Evolutionary conservation across 2,113 vertebrate genomes (phyloP), one percentile per base, ranked within the genome.

Genomic region (Hemiprocne comata): DNA sequence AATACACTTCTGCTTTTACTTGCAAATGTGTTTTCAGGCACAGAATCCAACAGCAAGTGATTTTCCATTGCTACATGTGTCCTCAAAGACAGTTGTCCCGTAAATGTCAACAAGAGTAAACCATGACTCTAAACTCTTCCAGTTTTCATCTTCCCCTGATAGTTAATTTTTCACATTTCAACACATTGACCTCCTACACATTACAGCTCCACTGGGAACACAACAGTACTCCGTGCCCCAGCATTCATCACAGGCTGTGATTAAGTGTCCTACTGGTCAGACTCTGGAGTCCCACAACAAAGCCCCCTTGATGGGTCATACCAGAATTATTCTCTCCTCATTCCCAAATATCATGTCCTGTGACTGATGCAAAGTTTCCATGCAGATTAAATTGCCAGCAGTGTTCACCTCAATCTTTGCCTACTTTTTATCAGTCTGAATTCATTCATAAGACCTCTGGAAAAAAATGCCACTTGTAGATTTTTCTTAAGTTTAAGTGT

Each of bases 1-100:
- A 93, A 88, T 83, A 81, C 2, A 17, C 57, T 61, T 91, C n/a
- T 75, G 81, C 31, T 89, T 87, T 82, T 89, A 89, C 77, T 91
- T 89, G 57, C 62, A 92, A 82, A 91, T 78, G 53, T 0, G 0
- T 94, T 78, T 95, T 31, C 70, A 89, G 51, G 60, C 60, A 70
- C 31, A 58, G 57, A 81, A 78, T 60, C 48, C 57, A 84, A 20
- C 16, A 90, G 65, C 72, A 90, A 62, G 29, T 71, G 53, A 57
- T 85, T 72, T 83, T 92, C 69, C 57, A 20, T 65, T 81, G 80
- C 90, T 21, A 74, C 48, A 34, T 8, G 25, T 70, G 46, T 36
- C 44, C 50, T 87, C 48, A 48, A 48, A 90, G 57, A 51, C 33
- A 78, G 51, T 8, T 53, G 51, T 62, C 55, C 72, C 40, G 77